Conservation (phyloP, 2,797 vertebrate species). For the Sebastes diploproa region DNA sequence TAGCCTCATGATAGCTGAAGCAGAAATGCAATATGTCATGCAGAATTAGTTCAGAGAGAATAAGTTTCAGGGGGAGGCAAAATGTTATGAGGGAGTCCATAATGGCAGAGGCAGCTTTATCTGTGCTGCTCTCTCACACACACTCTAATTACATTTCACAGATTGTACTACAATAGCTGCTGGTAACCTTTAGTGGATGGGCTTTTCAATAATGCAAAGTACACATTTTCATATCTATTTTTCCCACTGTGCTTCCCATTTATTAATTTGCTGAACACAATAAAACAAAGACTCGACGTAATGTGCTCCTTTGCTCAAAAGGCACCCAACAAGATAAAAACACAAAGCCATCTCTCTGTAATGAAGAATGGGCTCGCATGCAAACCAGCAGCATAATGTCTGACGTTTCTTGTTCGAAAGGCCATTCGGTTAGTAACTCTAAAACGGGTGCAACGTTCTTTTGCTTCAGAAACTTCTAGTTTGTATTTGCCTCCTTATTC, state of each 20-base stretch:
- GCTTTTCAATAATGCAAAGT: constrained; percentile 89
- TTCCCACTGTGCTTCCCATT: constrained; percentile 82
- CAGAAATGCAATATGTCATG: constrained; percentile 88
- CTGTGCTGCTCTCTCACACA: constrained; percentile 69
- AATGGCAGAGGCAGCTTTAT: constrained; percentile 82
- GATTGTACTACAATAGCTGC: constrained; percentile 86
- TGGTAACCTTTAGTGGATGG: constrained; percentile 88
- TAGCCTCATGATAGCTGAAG: constrained; percentile 85
- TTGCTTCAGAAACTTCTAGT: constrained; percentile 40
- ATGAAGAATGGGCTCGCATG: constrained; percentile 71
- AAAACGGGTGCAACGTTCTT: constrained; percentile 34
- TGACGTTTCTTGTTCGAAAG: constrained; percentile 60
- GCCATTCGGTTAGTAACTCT: constrained; percentile 61
- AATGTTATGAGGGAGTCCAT: constrained; percentile 82
- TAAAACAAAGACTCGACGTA: constrained; percentile 85
- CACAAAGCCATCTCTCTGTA: constrained; percentile 72
- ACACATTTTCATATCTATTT: constrained; percentile 88
- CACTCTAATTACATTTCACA: constrained; percentile 88
- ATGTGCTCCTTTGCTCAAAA: constrained; percentile 83
- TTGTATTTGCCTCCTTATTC: constrained; percentile 28
- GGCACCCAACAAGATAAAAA: constrained; percentile 79
- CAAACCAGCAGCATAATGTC: constrained; percentile 62
- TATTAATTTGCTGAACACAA: constrained; percentile 90
- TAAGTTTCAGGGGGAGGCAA: constrained; percentile 82
- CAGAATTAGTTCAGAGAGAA: constrained; percentile 88